Evolutionary conservation across 2,113 vertebrate genomes (phyloP).

Genomic region (Podiceps cristatus): DNA sequence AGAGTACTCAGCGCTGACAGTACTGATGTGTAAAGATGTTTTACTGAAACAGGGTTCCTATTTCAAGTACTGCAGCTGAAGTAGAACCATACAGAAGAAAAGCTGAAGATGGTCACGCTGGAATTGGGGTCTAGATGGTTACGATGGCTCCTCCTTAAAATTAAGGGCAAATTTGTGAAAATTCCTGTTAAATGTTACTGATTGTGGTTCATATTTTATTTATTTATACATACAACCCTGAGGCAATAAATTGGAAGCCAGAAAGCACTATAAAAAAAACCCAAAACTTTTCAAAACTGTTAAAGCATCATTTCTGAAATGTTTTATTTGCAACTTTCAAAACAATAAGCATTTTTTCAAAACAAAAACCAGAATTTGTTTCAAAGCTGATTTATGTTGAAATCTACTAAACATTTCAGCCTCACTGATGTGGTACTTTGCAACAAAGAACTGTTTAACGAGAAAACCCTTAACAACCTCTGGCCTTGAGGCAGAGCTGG

Average conservation of each 20-base stretch:
- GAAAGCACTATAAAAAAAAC: neutral
- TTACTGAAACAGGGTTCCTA: neutral
- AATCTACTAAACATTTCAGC: neutral
- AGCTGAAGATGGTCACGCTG: neutral
- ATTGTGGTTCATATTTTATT: neutral
- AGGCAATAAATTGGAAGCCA: neutral
- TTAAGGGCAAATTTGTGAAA: neutral
- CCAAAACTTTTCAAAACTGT: neutral
- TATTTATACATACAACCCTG: neutral
- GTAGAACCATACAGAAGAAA: neutral
- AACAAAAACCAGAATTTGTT: neutral
- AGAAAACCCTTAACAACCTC: neutral
- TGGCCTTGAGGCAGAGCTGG: neutral
- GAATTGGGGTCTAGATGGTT: neutral
- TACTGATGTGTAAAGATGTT: neutral
- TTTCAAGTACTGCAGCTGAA: neutral
- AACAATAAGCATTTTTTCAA: neutral
- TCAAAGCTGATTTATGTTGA: neutral
- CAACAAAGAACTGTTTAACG: neutral
- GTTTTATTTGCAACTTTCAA: neutral
- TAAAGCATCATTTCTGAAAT: neutral
- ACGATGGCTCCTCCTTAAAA: neutral
- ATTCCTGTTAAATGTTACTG: neutral
- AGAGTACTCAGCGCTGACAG: neutral
- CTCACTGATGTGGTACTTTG: neutral